phyloP scores from a whole-genome alignment of 2,113 vertebrate genomes.

The Phrynosoma platyrhinos region DNA sequence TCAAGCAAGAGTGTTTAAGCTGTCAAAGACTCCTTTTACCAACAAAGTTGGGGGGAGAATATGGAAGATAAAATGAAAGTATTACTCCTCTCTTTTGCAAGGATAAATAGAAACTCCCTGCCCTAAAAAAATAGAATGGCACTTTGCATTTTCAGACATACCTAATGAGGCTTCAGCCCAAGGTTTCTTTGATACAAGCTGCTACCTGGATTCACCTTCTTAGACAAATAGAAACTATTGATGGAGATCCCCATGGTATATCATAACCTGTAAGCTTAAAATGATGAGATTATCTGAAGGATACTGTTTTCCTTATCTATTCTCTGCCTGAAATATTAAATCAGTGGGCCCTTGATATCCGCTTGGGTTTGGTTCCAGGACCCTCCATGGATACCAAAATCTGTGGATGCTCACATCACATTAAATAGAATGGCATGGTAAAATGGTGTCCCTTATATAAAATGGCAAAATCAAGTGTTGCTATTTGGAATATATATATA shows the following conservation, averaged over 20 bases:
- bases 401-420: no score
- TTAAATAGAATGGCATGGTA: no score
- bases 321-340: slow-evolving; percentile 40
- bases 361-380: no score
- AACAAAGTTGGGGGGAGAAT: not conserved
- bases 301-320: slow-evolving; percentile 32
- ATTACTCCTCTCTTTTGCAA: slow-evolving; percentile 15
- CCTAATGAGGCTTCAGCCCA: slow-evolving; percentile 26
- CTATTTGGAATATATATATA: no score
- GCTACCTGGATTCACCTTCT: slow-evolving; percentile 46
- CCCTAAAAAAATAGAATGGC: not conserved
- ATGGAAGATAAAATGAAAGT: slow-evolving; percentile 5
- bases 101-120: not conserved
- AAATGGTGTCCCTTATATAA: no score
- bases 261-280: slow-evolving; percentile 15
- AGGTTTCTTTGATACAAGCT: slow-evolving; percentile 20
- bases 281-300: not conserved
- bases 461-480: no score
- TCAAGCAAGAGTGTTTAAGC: slow-evolving; percentile 19
- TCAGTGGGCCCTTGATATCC: not conserved
- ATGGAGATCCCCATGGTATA: not conserved
- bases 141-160: slow-evolving; percentile 39
- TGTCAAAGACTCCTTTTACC: slow-evolving; percentile 40
- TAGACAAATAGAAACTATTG: slow-evolving; percentile 21
- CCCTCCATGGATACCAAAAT: no score